A percentile compares a stretch with the other conserved stretches of the same genome.
Conservation (phyloP, 2,797 vertebrate species). For the Lithobates sylvaticus region DNA sequence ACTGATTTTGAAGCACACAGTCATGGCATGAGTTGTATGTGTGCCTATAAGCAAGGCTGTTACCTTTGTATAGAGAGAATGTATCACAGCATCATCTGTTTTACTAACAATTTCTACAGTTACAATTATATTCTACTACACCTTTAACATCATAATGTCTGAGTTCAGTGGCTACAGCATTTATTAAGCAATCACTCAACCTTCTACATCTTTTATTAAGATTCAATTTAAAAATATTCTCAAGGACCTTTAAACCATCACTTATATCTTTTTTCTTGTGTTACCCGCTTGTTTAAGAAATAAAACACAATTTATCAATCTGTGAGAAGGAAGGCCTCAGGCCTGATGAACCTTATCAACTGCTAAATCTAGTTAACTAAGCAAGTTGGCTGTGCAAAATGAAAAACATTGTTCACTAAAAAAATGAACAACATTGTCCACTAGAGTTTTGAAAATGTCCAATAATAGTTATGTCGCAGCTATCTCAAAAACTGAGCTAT, state of each 20-base stretch:
- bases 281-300: slow-evolving; percentile 12
- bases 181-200: slow-evolving; percentile 36
- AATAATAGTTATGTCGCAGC: no score
- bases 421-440: slow-evolving; percentile 5
- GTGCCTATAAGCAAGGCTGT: no score
- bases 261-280: not conserved
- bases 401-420: not conserved
- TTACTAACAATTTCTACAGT: not conserved
- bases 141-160: not conserved
- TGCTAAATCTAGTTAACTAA: slow-evolving; percentile 40
- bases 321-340: slow-evolving; percentile 21
- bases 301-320: slow-evolving; percentile 44
- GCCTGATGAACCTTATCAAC: slow-evolving; percentile 35
- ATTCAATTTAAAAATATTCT: slow-evolving; percentile 37
- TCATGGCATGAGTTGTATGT: no score
- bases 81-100: no score
- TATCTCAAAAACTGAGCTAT: no score
- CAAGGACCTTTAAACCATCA: slow-evolving; percentile 19
- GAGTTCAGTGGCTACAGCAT: not conserved
- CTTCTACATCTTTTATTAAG: not conserved
- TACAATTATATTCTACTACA: not conserved
- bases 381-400: slow-evolving; percentile 2
- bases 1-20: no score
- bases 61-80: no score
- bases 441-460: not conserved